Conservation (phyloP, 1,140 invertebrate genomes). For the Drosophila takahashii region DNA sequence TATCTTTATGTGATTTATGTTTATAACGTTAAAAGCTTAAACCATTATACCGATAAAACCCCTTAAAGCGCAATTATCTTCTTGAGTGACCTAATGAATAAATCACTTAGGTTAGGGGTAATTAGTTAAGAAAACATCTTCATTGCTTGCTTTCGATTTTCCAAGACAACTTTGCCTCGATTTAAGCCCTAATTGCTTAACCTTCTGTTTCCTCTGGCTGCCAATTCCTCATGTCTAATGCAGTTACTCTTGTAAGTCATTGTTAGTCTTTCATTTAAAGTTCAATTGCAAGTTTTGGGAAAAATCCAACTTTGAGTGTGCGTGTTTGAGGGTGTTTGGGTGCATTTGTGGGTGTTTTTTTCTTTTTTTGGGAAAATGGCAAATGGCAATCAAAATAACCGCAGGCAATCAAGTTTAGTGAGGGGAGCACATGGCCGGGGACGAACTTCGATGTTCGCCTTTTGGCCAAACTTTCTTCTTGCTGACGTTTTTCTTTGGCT, state of each 20-base stretch:
- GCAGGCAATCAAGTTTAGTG: constrained; percentile 69
- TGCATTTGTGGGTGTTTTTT: constrained; percentile 44
- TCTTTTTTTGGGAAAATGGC: no score
- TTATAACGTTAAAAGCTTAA: background rate
- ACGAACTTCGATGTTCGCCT: constrained; percentile 34
- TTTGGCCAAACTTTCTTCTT: constrained; percentile 36
- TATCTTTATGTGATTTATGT: background rate
- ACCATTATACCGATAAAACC: background rate
- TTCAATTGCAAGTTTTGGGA: constrained; percentile 52
- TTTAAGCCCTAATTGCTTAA: constrained; percentile 29
- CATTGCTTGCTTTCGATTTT: constrained; percentile 14
- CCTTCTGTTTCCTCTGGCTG: constrained; percentile 7
- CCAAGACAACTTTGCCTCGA: constrained; percentile 9
- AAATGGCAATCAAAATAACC: constrained; percentile 78
- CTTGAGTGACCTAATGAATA: background rate
- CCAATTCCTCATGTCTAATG: constrained; percentile 31
- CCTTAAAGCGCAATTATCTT: background rate
- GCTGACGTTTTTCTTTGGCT: constrained; percentile 44
- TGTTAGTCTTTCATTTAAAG: constrained; percentile 63
- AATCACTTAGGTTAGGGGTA: constrained; percentile 21
- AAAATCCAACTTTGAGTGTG: constrained; percentile 48
- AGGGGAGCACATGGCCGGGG: constrained; percentile 7
- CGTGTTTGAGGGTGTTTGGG: constrained; percentile 38
- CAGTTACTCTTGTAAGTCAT: constrained; percentile 39
- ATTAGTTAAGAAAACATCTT: constrained; percentile 24